These are phyloP conservation scores for Brachymystax lenok DNA, from an alignment of 2,797 vertebrate species.

Conservation along the genomic window DNA sequence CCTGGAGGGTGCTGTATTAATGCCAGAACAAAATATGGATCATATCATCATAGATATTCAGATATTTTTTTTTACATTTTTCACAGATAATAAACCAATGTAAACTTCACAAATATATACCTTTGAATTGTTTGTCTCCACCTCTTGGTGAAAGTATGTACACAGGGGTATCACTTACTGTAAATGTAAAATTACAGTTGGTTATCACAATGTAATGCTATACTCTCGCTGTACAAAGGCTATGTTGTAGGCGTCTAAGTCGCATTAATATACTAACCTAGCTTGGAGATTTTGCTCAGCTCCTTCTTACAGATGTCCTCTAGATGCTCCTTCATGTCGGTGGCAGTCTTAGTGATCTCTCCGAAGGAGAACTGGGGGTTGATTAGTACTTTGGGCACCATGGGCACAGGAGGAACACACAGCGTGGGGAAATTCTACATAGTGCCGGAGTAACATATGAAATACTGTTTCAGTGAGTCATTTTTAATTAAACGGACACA, in stretches of 20 bases:
- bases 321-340: conserved; percentile 77
- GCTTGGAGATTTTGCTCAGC: conserved; percentile 74
- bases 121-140: conserved; percentile 73
- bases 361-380: conserved; percentile 82
- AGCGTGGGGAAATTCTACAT: conserved; percentile 76
- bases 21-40: not conserved
- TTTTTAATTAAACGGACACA: not conserved
- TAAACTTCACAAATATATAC: conserved; percentile 42
- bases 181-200: conserved; percentile 16
- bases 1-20: conserved; percentile 62
- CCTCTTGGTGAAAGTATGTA: conserved; percentile 76
- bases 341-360: conserved; percentile 76
- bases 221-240: not conserved
- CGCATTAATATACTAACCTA: conserved; percentile 54
- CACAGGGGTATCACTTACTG: conserved; percentile 78
- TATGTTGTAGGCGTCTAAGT: not conserved
- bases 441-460: conserved; percentile 2
- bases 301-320: conserved; percentile 80
- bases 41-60: not conserved
- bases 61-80: not conserved
- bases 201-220: not conserved
- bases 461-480: not conserved
- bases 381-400: conserved; percentile 81
- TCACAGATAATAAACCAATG: not conserved
- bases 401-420: conserved; percentile 74